phyloP scores from a whole-genome alignment of 2,797 vertebrate genomes.

The Sarcophilus harrisii region DNA sequence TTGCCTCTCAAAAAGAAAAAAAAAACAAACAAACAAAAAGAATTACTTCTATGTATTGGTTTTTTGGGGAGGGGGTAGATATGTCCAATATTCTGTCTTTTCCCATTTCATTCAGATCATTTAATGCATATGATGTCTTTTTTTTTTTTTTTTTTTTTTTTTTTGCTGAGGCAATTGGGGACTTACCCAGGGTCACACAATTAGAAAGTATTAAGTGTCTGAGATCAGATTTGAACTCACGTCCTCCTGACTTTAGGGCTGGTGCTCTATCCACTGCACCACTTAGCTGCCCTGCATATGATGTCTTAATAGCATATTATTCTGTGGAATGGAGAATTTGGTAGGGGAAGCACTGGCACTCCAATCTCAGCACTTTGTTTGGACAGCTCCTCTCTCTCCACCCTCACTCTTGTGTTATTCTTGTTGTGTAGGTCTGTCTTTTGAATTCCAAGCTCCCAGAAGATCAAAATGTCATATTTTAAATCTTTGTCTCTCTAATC shows the following conservation, averaged over 20 bases:
- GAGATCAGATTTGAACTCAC: too few species aligned
- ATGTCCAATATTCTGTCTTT: background rate
- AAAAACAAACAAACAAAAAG: too few species aligned
- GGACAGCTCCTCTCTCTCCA: background rate
- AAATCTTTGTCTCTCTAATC: background rate
- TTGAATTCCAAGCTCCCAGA: background rate
- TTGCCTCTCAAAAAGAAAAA: too few species aligned
- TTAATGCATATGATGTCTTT: background rate
- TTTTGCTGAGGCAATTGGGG: too few species aligned
- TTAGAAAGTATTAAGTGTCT: too few species aligned
- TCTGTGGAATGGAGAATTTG: background rate
- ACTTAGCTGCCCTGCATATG: background rate
- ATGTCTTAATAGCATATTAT: background rate
- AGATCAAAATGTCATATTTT: background rate
- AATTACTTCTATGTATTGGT: too few species aligned
- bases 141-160: too few species aligned
- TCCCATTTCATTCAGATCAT: background rate
- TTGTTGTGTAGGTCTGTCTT: background rate
- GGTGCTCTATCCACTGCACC: too few species aligned
- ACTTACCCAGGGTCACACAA: too few species aligned
- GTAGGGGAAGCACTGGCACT: background rate
- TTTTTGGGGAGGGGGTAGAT: background rate
- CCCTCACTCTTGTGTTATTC: background rate
- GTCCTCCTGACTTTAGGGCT: too few species aligned
- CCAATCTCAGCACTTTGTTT: background rate